Evolutionary conservation across 2,888 invertebrate species (phyloP), one percentile per base, ranked within the genome.

Genomic region (Coenonympha glycerion): DNA sequence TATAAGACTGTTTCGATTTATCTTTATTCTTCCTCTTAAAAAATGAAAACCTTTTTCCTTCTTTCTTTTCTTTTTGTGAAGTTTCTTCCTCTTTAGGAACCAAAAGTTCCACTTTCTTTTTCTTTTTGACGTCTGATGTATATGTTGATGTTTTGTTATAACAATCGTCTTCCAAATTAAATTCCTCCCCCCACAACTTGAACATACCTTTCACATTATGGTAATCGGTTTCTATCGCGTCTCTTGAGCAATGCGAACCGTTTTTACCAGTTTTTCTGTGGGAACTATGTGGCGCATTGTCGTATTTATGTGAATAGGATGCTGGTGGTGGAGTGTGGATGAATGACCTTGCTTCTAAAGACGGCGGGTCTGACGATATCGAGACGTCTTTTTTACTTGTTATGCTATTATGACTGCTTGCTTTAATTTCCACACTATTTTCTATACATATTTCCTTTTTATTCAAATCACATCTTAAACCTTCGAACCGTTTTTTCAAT

Each of bases 121-220:
- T 59, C 16, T 42, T 40, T 39, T 36, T 53, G 41, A 50, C 42
- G 11, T 61, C 61, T 18, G 64, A 59, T 8, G 6, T 24, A n/a
- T 5, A 9, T 1, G 63, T 62, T 42, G 62, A 62, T 0, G 58
- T 40, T 30, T 58, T 60, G 13, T 62, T 60, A 42, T 8, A 50
- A 9, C 40, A 46, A 6, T 69, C 67, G n/a, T 77, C 76, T 30
- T 79, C 79, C 4, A 78, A 66, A 57, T 81, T 71, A 21, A 79
- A 76, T 58, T 76, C 81, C 48, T 77, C 78, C 0, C 79, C 76
- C 82, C 81, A 82, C 28, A 80, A 55, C 53, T 79, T 79, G 49
- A 83, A 82, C 80, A 80, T 82, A 2, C 73, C 76, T 63, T 73
- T 74, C 1, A 75, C 79, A 2, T 72, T 71, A 56, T 76, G 74